Conservation (phyloP, 2,888 invertebrate species). For the Myathropa florea region DNA sequence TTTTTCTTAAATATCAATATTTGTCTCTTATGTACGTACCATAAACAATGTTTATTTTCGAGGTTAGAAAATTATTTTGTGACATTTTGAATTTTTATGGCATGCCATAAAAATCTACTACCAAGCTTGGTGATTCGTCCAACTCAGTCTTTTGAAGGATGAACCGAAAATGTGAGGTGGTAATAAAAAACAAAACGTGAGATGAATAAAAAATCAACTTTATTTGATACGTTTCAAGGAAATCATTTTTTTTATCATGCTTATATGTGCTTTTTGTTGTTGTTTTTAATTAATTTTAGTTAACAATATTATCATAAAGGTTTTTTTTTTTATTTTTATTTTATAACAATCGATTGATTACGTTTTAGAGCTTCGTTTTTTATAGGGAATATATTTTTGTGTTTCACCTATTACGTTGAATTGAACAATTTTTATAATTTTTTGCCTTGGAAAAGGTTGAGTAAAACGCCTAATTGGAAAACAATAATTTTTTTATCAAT, state of each 20-base stretch:
- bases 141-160: conserved; percentile 49
- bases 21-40: conserved; percentile 15
- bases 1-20: neutral
- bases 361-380: conserved; percentile 33
- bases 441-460: too few relatives aligned
- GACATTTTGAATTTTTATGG: conserved; percentile 2
- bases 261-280: neutral
- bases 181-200: conserved; percentile 54
- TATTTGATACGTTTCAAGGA: conserved; percentile 51
- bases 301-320: neutral
- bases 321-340: conserved; percentile 17
- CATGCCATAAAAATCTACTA: conserved; percentile 7
- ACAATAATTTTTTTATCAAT: too few relatives aligned
- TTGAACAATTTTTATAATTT: conserved; percentile 2
- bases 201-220: conserved; percentile 70
- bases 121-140: conserved; percentile 1
- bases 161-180: neutral
- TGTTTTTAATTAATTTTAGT: neutral
- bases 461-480: too few relatives aligned
- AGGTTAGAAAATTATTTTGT: too few relatives aligned
- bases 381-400: neutral
- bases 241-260: conserved; percentile 19
- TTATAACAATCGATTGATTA: conserved; percentile 19
- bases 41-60: conserved; percentile 40
- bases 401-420: neutral